These are phyloP conservation scores for Caenorhabditis sp. DNA, from an alignment of 2,888 invertebrate species.

Conservation along the genomic window DNA sequence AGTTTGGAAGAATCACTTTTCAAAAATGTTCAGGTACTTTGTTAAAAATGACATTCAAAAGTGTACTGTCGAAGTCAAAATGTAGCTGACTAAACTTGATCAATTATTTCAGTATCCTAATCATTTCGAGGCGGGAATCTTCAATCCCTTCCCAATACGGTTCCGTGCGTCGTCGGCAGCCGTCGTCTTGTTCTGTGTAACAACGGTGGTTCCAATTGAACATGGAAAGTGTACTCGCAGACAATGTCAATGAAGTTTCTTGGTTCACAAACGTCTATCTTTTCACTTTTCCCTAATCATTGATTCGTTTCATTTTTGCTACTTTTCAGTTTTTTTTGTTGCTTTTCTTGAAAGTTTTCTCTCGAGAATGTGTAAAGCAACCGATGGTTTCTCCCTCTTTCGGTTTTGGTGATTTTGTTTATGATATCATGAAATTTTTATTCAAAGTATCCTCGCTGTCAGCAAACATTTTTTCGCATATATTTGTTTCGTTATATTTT, in stretches of 20 bases:
- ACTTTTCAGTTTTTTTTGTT: conserved; percentile 1
- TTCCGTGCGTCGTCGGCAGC: conserved; percentile 78
- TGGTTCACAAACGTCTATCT: conserved; percentile 22
- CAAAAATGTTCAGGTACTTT: conserved; percentile 77
- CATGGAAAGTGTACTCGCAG: conserved; percentile 64
- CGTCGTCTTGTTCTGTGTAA: conserved; percentile 79
- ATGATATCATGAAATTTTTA: background rate
- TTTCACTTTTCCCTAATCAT: conserved; percentile 27
- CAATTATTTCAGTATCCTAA: conserved; percentile 75
- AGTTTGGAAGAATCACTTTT: conserved; percentile 79
- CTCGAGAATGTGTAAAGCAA: background rate
- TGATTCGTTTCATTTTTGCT: conserved; percentile 8
- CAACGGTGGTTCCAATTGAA: conserved; percentile 73
- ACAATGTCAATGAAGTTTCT: conserved; percentile 59
- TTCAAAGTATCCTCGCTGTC: background rate
- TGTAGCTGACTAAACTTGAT: background rate
- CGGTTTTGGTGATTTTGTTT: background rate
- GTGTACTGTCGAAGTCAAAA: background rate
- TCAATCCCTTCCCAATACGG: conserved; percentile 81
- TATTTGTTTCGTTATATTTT: conserved; percentile 17
- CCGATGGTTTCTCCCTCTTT: background rate
- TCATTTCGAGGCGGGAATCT: conserved; percentile 81
- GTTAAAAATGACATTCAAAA: no score
- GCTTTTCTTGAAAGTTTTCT: conserved; percentile 7
- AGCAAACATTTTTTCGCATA: conserved; percentile 8